Base-by-base conservation (phyloP, 2,888 invertebrate species). In the Cheilosia urbana region DNA sequence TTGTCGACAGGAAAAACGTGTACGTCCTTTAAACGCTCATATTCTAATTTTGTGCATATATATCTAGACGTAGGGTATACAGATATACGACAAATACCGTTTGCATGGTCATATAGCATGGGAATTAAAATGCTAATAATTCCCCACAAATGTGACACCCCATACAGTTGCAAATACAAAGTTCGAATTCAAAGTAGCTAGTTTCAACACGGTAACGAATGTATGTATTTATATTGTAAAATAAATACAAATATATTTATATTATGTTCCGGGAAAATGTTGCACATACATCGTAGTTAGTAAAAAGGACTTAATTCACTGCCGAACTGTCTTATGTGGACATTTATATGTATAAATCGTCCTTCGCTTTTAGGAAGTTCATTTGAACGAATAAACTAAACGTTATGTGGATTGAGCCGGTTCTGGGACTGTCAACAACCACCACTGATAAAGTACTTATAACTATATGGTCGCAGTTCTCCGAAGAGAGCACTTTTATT, bases 1-100 rank as follows among this genome's bases (percentile, higher is more conserved):
- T 63, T 57, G 78, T 71, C 53, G 21, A 60, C 55, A 63, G 58
- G 30, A 40, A 62, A 55, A 73, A 65, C 40, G 17, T 11, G 42
- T 53, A 21, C 27, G 37, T 30, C 45, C 45, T 63, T 55, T 55
- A 57, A 45, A 40, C 4, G 49, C 27, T 60, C 17, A 27, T 60
- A n/a, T 51, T 51, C 51, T 47, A 30, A n/a, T 57, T 37, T 60
- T 30, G 6, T 30, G 7, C 2, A 30, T 19, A 24, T 55, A 11
- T 17, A 17, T 15, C 40, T 11, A 34, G 34, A 11, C 34, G 11
- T 37, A 37, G 3, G 13, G 34, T 37, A 37, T 37, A 37, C 13
- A 37, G 34, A 37, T 17, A 17, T 17, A 6, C 15, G 21, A 51
- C 24, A 51, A 21, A 24, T 51, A 19, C 21, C 49, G 5, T n/a